These are phyloP conservation scores for Condylostylus longicornis DNA, from an alignment of 1,140 invertebrate species.

Conservation along the genomic window DNA sequence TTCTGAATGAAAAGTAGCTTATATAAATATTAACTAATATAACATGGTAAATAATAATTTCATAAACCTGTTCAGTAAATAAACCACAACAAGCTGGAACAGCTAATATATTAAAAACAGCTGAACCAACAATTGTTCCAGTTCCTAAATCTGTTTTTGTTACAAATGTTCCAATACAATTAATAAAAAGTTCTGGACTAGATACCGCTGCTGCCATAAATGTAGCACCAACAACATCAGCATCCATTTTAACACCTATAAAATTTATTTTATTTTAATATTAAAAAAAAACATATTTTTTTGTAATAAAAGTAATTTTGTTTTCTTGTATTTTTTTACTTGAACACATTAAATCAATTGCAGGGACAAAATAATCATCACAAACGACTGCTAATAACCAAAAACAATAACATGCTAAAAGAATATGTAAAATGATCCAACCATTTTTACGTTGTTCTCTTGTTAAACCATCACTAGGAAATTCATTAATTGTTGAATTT, in stretches of 20 bases:
- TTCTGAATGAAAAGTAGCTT: conserved; percentile 8
- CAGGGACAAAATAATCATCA: conserved; percentile 75
- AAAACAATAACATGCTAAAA: conserved; percentile 64
- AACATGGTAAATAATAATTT: too few relatives aligned
- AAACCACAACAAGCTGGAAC: conserved; percentile 84
- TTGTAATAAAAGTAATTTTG: not conserved
- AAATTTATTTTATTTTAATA: not conserved
- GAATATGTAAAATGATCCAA: conserved; percentile 51
- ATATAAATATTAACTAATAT: too few relatives aligned
- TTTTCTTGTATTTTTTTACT: conserved; percentile 43
- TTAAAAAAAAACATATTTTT: not conserved
- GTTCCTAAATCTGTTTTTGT: conserved; percentile 72
- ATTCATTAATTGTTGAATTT: conserved; percentile 54
- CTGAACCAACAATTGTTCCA: conserved; percentile 80
- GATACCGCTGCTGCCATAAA: conserved; percentile 89
- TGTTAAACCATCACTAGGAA: conserved; percentile 58
- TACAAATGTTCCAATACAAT: conserved; percentile 73
- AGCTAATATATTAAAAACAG: conserved; percentile 83
- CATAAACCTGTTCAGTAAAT: conserved; percentile 25
- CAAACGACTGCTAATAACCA: conserved; percentile 65
- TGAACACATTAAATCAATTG: conserved; percentile 67
- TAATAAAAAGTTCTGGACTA: conserved; percentile 87
- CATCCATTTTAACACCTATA: conserved; percentile 55
- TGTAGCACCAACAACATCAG: conserved; percentile 73
- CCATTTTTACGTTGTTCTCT: conserved; percentile 48